Conservation (phyloP, 2,888 invertebrate species). For the Tenthredo scrophulariae region DNA sequence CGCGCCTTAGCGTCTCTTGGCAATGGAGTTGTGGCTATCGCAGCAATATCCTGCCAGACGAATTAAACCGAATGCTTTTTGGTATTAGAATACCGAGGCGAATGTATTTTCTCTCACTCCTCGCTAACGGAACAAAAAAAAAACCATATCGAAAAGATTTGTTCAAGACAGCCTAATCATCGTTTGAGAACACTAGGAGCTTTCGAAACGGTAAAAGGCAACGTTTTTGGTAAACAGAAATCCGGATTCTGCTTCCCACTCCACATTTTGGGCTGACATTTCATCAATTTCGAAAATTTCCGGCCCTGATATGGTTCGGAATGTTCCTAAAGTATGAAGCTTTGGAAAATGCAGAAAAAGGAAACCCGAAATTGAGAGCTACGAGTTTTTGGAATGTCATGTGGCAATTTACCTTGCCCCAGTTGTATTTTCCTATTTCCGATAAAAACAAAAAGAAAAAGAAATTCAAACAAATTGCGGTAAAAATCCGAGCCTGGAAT, state of each 20-base stretch:
- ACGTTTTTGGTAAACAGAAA: neutral
- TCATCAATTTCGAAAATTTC: neutral
- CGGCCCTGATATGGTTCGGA: neutral
- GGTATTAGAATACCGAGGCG: neutral
- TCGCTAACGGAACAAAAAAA: neutral
- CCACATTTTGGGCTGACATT: neutral
- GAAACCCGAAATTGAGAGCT: neutral
- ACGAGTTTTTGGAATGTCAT: neutral
- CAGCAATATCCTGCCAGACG: neutral
- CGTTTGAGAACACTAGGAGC: neutral
- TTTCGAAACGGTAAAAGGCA: neutral
- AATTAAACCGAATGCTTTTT: neutral
- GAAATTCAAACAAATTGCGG: neutral
- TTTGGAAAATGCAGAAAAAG: neutral
- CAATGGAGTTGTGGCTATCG: constrained; percentile 12
- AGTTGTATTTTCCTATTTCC: neutral
- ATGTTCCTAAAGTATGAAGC: neutral
- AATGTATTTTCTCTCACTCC: neutral
- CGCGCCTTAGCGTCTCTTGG: neutral
- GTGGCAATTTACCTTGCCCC: neutral
- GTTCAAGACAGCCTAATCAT: neutral
- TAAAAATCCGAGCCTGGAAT: neutral
- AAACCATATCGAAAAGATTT: neutral
- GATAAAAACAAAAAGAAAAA: neutral
- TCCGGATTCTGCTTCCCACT: neutral